These are phyloP conservation scores for Drosophila carrolli DNA, from an alignment of 1,140 invertebrate species.

Conservation along the genomic window DNA sequence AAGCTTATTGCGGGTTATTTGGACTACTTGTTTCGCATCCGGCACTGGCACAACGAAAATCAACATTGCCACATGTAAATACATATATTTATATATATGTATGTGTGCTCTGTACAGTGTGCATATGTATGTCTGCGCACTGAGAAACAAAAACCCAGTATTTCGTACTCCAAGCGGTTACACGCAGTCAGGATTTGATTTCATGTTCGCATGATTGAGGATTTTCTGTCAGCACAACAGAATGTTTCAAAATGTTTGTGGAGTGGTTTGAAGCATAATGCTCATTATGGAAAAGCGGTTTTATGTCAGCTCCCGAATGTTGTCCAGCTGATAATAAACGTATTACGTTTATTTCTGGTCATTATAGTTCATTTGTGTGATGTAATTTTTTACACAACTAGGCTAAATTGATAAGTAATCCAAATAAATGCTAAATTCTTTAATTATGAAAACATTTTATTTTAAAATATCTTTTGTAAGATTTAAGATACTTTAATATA, in stretches of 20 bases:
- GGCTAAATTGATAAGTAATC: too few relatives aligned
- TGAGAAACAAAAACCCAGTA: slow-evolving; percentile 41
- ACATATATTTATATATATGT: not conserved
- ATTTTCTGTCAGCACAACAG: slow-evolving; percentile 23
- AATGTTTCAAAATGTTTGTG: slow-evolving; percentile 36
- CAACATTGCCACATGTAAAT: slow-evolving; percentile 58
- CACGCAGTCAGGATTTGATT: slow-evolving; percentile 46
- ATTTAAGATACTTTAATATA: too few relatives aligned
- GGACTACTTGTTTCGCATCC: slow-evolving; percentile 81
- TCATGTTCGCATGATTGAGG: slow-evolving; percentile 44
- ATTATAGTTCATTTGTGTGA: too few relatives aligned
- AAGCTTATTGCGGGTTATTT: slow-evolving; percentile 82
- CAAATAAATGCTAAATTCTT: too few relatives aligned
- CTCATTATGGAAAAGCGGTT: slow-evolving; percentile 24
- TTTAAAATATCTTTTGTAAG: too few relatives aligned
- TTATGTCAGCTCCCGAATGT: slow-evolving; percentile 9
- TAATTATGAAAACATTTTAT: too few relatives aligned
- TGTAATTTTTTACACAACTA: too few relatives aligned
- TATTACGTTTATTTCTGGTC: too few relatives aligned
- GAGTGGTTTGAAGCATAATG: slow-evolving; percentile 36
- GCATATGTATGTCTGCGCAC: slow-evolving; percentile 33
- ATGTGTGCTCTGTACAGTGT: slow-evolving; percentile 3
- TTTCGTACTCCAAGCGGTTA: slow-evolving; percentile 36
- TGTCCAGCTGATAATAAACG: not conserved
- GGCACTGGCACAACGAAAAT: slow-evolving; percentile 74